Conservation (phyloP, 1,140 invertebrate genomes). For the Nephotettix cincticeps region DNA sequence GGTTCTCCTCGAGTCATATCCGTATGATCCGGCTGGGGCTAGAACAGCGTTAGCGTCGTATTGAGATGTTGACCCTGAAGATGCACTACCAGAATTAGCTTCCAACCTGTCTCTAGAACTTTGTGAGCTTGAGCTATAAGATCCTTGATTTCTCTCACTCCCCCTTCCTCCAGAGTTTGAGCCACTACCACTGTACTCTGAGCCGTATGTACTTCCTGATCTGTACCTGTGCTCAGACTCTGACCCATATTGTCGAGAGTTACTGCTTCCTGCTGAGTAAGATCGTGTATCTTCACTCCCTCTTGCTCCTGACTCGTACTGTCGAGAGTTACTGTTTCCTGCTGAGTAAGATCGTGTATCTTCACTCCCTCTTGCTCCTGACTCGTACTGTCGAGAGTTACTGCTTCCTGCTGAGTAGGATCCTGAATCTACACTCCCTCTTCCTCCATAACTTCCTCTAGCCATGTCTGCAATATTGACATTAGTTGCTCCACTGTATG, state of each 20-base stretch:
- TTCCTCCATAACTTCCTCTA: constrained; percentile 8
- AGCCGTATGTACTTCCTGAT: background rate
- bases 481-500: constrained; percentile 24
- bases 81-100: background rate
- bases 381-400: background rate
- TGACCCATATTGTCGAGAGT: constrained; percentile 3
- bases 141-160: constrained; percentile 1
- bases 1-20: background rate
- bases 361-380: background rate
- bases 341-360: background rate
- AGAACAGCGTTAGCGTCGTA: background rate
- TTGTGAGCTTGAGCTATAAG: background rate
- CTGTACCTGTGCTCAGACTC: background rate
- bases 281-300: background rate
- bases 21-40: background rate
- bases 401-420: background rate
- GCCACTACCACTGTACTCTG: constrained; percentile 3
- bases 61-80: constrained; percentile 3
- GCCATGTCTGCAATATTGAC: background rate
- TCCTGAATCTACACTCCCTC: background rate
- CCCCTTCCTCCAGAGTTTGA: background rate
- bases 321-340: background rate
- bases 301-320: background rate
- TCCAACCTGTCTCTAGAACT: background rate
- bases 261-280: background rate